Percentiles rank a stretch among this genome's conserved stretches.
Evolutionary conservation across 64 coral and sea anemone species (phyloP).

Genomic region (Platygyra sinensis): DNA sequence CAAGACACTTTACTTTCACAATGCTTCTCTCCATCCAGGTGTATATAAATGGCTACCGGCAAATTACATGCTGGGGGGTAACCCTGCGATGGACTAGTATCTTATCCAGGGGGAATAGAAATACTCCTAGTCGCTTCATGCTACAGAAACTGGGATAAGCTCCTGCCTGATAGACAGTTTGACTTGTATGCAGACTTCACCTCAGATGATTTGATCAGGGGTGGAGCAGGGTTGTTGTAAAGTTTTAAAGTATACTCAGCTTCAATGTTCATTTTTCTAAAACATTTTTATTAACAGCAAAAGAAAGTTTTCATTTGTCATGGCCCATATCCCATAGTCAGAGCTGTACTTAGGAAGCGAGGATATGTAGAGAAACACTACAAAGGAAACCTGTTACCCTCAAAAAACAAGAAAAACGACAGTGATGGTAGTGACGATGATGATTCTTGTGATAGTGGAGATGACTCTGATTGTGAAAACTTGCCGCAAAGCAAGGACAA

Average conservation of each 20-base stretch:
- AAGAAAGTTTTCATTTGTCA: constrained; percentile 91
- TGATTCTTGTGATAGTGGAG: constrained; percentile 81
- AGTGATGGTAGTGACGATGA: constrained; percentile 58
- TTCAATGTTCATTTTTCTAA: neutral
- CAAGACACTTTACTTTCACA: too few species aligned
- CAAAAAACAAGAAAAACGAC: constrained; percentile 60
- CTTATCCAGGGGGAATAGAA: too few species aligned
- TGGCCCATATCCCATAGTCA: constrained; percentile 92
- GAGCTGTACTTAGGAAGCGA: constrained; percentile 77
- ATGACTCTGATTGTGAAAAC: constrained; percentile 62
- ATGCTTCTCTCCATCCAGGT: too few species aligned
- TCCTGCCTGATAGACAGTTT: too few species aligned
- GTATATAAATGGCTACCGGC: too few species aligned
- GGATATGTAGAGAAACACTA: constrained; percentile 96
- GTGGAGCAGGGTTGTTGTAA: too few species aligned
- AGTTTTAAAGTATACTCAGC: neutral
- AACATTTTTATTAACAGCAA: constrained; percentile 47
- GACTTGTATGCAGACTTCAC: too few species aligned
- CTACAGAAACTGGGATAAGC: too few species aligned
- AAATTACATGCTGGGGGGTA: too few species aligned
- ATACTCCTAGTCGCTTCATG: too few species aligned
- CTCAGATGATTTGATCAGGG: too few species aligned
- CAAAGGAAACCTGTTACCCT: constrained; percentile 60
- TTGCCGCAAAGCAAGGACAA: constrained; percentile 11
- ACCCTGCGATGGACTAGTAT: too few species aligned